Percentiles rank a stretch among this genome's conserved stretches.
phyloP scores from a whole-genome alignment of 2,797 vertebrate genomes.

The Rhyacichthys aspro region DNA sequence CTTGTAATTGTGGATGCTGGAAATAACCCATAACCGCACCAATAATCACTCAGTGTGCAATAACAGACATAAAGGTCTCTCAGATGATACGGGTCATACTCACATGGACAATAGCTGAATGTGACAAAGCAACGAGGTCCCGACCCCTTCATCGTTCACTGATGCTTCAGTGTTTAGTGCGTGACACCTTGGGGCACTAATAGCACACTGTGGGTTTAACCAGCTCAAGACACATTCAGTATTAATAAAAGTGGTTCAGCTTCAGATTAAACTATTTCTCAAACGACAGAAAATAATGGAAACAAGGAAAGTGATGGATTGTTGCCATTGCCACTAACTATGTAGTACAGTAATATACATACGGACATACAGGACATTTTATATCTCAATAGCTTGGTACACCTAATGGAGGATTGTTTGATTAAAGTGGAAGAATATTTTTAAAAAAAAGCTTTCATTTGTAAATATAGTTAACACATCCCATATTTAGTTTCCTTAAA shows the following conservation, averaged over 20 bases:
- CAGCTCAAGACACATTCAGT: slow-evolving; percentile 6
- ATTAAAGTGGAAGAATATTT: no score
- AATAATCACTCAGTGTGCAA: slow-evolving; percentile 53
- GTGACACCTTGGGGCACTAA: slow-evolving; percentile 14
- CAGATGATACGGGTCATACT: slow-evolving; percentile 30
- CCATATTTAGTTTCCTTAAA: no score
- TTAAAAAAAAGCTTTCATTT: no score
- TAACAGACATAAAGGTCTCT: slow-evolving; percentile 38
- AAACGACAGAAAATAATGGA: no score
- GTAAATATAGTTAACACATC: no score
- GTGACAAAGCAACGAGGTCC: slow-evolving; percentile 22
- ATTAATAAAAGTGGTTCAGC: slow-evolving; percentile 5
- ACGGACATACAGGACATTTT: no score
- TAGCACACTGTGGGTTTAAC: slow-evolving; percentile 23
- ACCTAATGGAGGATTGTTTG: no score
- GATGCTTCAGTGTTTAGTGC: slow-evolving; percentile 40
- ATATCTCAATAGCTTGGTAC: no score
- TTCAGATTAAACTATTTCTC: background rate
- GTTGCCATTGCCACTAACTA: no score
- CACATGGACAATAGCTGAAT: slow-evolving; percentile 11
- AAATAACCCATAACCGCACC: slow-evolving; percentile 56
- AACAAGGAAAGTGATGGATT: no score
- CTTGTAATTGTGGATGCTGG: slow-evolving; percentile 48
- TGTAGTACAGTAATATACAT: no score
- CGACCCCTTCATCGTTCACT: slow-evolving; percentile 37